Percentiles rank a stretch among this genome's conserved stretches.
These are phyloP conservation scores for Meteorus sp. DNA, from an alignment of 1,140 invertebrate genomes.

Conservation along the genomic window DNA sequence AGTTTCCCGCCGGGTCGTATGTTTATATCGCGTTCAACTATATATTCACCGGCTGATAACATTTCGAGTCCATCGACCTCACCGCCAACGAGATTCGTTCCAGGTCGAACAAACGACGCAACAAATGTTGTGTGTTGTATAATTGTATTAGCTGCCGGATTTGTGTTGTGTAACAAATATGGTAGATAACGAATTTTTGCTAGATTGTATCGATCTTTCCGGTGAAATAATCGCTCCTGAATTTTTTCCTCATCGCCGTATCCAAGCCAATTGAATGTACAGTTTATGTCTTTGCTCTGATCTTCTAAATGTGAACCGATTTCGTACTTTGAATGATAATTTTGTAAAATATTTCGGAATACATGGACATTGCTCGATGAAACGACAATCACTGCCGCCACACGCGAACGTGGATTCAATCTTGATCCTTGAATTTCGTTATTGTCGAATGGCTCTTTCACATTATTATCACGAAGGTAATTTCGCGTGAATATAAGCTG, in stretches of 20 bases:
- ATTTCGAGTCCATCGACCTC: constrained; percentile 86
- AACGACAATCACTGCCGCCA: constrained; percentile 86
- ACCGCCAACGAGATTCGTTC: constrained; percentile 76
- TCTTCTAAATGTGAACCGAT: constrained; percentile 93
- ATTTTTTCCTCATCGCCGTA: constrained; percentile 75
- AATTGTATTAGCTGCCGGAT: constrained; percentile 78
- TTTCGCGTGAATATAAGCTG: constrained; percentile 86
- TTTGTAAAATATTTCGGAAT: constrained; percentile 90
- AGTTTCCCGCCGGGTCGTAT: constrained; percentile 85
- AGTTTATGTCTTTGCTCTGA: constrained; percentile 92
- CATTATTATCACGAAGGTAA: constrained; percentile 82
- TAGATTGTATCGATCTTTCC: constrained; percentile 89
- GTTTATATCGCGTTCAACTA: constrained; percentile 87
- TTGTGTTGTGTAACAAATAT: constrained; percentile 81
- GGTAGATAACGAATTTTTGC: constrained; percentile 86
- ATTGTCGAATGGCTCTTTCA: constrained; percentile 82
- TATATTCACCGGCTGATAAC: constrained; percentile 77
- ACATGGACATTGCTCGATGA: constrained; percentile 89
- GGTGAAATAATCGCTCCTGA: constrained; percentile 80
- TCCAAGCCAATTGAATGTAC: constrained; percentile 93
- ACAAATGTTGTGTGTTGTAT: constrained; percentile 74
- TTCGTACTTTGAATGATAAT: constrained; percentile 88
- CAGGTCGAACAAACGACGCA: constrained; percentile 71
- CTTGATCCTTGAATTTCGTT: constrained; percentile 64
- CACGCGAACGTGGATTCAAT: constrained; percentile 83